Base-by-base conservation (phyloP, 30 jellyfish, hydroid and myxozoan species). In the Turritopsis dohrnii region DNA sequence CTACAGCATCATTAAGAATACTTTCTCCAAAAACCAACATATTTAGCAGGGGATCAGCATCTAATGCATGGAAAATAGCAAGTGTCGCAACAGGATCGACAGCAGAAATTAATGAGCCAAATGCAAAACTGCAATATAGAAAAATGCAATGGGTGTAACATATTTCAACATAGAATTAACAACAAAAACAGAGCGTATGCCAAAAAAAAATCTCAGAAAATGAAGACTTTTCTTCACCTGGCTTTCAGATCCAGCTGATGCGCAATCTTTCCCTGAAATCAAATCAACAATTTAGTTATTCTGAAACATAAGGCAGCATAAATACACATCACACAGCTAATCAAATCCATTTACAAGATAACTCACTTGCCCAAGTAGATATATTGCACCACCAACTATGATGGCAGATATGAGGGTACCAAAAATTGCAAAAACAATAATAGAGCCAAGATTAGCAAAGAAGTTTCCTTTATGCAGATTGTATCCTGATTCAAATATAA, bases 41-140 rank as follows among this genome's bases (percentile, higher is more conserved):
- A 86, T 93, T 93, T 52, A 93, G 81, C 31, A 93, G 83, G 26
- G 98, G 98, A 75, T 93, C 98, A 5, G 89, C 98, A 74, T 93
- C 80, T 29, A 93, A 75, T 7, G 98, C 98, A 93, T 93, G 98
- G 71, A 93, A 93, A 29, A 93, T 93, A 53, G 98, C 98, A 69
- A 93, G 74, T n/a, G 98, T 93, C 7, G 98, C 98, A 31, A 93
- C 98, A 81, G 98, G 98, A 77, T 93, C 98, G 18, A 93, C 98
- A 28, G 98, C 98, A 52, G 98, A 93, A 71, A 93, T 93, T 90
- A 93, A 82, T 7, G 98, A 93, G 23, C 98, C 98, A 88, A 93
- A 93, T 0, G 96, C 98, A 85, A 93, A 93, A 81, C 98, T 92
- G 85, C 16, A 52, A 18, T 18, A 60, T 23, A 60, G 73, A 18